Evolutionary conservation across 2,888 invertebrate species (phyloP).

Genomic region (Rotaria sp.): DNA sequence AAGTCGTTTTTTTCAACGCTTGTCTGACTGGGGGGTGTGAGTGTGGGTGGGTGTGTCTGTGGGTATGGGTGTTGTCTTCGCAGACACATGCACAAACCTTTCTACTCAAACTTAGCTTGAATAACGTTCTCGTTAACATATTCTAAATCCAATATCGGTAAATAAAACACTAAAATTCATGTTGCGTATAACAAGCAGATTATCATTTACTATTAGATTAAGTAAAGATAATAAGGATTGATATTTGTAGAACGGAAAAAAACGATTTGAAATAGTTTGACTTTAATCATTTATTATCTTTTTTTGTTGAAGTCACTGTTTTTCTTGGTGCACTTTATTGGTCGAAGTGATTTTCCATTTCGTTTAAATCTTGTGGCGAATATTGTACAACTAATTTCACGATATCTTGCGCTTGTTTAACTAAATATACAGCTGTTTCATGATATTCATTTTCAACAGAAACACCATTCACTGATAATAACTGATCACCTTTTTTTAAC

Average conservation of each 20-base stretch:
- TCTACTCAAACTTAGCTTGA: too few relatives aligned
- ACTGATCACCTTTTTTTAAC: constrained; percentile 89
- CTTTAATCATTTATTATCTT: background rate
- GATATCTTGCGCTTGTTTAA: constrained; percentile 81
- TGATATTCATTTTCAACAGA: constrained; percentile 98
- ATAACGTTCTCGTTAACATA: too few relatives aligned
- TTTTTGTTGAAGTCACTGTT: background rate
- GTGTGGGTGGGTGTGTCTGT: too few relatives aligned
- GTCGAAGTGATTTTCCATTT: constrained; percentile 91
- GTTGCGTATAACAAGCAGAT: too few relatives aligned
- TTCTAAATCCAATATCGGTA: too few relatives aligned
- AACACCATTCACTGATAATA: constrained; percentile 93
- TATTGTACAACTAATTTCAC: constrained; percentile 73
- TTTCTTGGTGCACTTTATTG: constrained; percentile 25
- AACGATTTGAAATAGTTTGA: background rate
- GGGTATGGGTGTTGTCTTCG: too few relatives aligned
- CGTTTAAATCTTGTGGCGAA: constrained; percentile 92
- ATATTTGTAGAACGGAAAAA: background rate
- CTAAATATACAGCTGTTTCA: constrained; percentile 91
- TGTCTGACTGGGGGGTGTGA: too few relatives aligned
- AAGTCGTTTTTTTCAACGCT: too few relatives aligned
- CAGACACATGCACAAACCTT: too few relatives aligned
- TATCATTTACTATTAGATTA: too few relatives aligned
- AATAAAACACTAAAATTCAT: too few relatives aligned
- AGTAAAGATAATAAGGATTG: too few relatives aligned